Base-by-base conservation (phyloP, 2,113 vertebrate genomes). In the Corythaeola cristata region DNA sequence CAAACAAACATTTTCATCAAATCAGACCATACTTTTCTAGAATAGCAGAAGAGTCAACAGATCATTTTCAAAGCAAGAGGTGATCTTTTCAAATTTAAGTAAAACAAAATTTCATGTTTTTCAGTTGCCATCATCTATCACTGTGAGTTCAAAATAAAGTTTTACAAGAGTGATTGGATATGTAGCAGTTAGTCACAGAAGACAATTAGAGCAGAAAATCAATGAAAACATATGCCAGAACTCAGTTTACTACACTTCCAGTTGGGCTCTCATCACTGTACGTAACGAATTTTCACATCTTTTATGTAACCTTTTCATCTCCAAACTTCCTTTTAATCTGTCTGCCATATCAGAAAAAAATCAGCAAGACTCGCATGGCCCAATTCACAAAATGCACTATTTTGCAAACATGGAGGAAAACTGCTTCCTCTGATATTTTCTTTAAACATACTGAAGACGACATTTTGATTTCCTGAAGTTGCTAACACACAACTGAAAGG, bases 141-240 rank as follows among this genome's bases (percentile, higher is more conserved):
- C 22, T 32, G 15, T 14, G 59, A 53, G 23, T 32, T 89, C 23
- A 24, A 30, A 41, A 41, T 13, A 12, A 85, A 81, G 45, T 92
- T 92, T 68, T 66, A 62, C 21, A 88, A 83, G 82, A 91, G 49
- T 85, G 63, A 91, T 45, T 21, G 15, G 76, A 85, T 59, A 92
- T 0, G 1, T 27, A 91, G 88, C 35, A 85, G 74, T 64, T 92
- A 0, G 39, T 53, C 92, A 75, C 41, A 95, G 92, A 28, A 78
- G 84, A 88, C 62, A 97, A 97, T 69, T 90, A 95, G 96, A 97
- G 96, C 95, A 97, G 85, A 97, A 97, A 93, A 95, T 94, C 91
- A 94, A 82, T 63, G 76, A 93, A 96, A 96, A 96, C 88, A 59
- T 81, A 95, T 33, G 88, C 73, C 91, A 96, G 60, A 91, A 85